phyloP scores from a whole-genome alignment of 30 jellyfish, hydroid and myxozoan genomes.

The Turritopsis dohrnii region DNA sequence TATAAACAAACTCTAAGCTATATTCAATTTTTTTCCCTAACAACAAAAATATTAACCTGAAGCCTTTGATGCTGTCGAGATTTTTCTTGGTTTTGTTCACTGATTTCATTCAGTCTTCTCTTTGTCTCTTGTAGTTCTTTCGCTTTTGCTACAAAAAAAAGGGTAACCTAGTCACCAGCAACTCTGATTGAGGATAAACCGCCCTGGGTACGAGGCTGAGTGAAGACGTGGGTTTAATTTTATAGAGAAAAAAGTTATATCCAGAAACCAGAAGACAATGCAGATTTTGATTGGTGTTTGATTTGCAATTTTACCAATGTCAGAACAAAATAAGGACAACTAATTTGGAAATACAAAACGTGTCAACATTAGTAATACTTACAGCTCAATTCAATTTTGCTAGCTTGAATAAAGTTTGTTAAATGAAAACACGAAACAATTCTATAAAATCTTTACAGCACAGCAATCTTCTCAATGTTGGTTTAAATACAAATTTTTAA shows the following conservation, averaged over 20 bases:
- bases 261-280: too few relatives aligned
- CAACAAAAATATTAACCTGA: conserved; percentile 44
- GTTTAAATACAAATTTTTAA: too few relatives aligned
- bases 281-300: too few relatives aligned
- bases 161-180: too few relatives aligned
- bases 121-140: conserved; percentile 84
- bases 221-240: too few relatives aligned
- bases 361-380: not conserved
- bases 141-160: conserved; percentile 58
- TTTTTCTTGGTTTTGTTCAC: conserved; percentile 88
- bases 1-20: not conserved
- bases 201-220: too few relatives aligned
- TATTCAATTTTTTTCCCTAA: not conserved
- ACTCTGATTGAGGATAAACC: too few relatives aligned
- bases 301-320: too few relatives aligned
- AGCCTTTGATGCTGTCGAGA: conserved; percentile 82
- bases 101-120: conserved; percentile 65
- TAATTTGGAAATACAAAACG: not conserved
- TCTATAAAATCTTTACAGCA: too few relatives aligned
- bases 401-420: not conserved
- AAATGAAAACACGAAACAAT: not conserved
- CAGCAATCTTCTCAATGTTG: not conserved
- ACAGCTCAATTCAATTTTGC: not conserved
- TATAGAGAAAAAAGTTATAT: too few relatives aligned
- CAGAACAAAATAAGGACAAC: too few relatives aligned